Base-by-base conservation (phyloP, 2,888 invertebrate genomes). In the Tyria jacobaeae region DNA sequence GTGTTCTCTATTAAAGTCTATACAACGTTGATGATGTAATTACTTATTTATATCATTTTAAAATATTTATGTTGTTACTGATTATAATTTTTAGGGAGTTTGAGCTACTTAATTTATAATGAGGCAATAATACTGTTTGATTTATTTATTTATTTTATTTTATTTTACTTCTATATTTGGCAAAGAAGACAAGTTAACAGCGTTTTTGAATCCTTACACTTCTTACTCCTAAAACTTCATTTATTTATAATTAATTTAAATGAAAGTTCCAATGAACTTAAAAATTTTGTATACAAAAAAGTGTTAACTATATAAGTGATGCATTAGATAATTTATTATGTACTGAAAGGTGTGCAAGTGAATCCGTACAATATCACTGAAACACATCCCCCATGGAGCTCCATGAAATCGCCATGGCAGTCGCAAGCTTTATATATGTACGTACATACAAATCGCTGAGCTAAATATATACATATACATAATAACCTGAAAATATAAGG, bases 341-440 rank as follows among this genome's bases (percentile, higher is more conserved):
- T 49, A 71, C 71, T 80, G 79, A 83, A 80, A 83, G 78, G 79
- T 78, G 71, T 76, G 79, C 79, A 78, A 67, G 35, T 53, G 71
- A 72, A 66, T 63, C 68, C 62, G 62, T 51, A 54, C 49, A 73
- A 83, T 75, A 84, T 85, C 83, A 84, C 87, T 76, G 66, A 73
- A 80, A 76, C 62, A 74, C 75, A 75, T 75, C 78, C 80, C 79
- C 76, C 79, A 90, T 89, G 90, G 90, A 90, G 90, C 90, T 90
- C 87, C 89, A 88, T 88, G 71, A 75, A 78, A 64, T 88, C 90
- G 90, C 89, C 68, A 79, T 39, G 67, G 87, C 87, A 70, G 21
- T 59, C 72, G 80, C 83, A 34, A 80, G 78, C 76, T 51, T 31
- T 10, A 50, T 24, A 59, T 44, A 62, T 3, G 50, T 55, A 64